These are phyloP conservation scores for Pituophis catenifer DNA, from an alignment of 2,113 vertebrate species.

Conservation along the genomic window DNA sequence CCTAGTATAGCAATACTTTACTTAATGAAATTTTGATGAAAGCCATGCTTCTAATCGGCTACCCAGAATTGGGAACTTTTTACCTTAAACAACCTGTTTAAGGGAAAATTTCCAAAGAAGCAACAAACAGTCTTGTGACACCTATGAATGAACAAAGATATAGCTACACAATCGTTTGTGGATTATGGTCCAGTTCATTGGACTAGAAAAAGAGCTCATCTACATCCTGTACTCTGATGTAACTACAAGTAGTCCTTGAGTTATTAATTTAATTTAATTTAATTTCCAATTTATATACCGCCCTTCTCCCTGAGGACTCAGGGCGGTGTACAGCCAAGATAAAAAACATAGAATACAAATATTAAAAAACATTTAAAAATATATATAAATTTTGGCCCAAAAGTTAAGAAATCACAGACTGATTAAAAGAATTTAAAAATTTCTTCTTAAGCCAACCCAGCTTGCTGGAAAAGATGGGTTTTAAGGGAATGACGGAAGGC, in stretches of 20 bases:
- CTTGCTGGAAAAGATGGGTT: no score
- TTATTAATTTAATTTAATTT: no score
- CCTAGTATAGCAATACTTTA: constrained; percentile 4
- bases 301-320: no score
- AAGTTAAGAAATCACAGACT: no score
- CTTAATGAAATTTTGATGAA: constrained; percentile 54
- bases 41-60: constrained; percentile 42
- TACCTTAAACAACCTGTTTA: not conserved
- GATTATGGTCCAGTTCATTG: not conserved
- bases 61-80: constrained; percentile 31
- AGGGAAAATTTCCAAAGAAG: constrained; percentile 11
- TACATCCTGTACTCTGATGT: not conserved
- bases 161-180: not conserved
- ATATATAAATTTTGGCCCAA: no score
- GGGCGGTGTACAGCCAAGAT: no score
- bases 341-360: no score
- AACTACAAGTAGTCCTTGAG: not conserved
- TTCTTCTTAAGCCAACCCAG: no score
- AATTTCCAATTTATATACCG: no score
- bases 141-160: not conserved
- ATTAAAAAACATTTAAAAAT: no score
- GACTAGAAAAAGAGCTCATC: not conserved
- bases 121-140: not conserved
- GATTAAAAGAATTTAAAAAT: no score
- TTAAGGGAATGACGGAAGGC: no score